A percentile compares a stretch with the other conserved stretches of the same genome.
These are phyloP conservation scores for Oscheius sp. DNA, from an alignment of 2,888 invertebrate genomes.

Conservation along the genomic window DNA sequence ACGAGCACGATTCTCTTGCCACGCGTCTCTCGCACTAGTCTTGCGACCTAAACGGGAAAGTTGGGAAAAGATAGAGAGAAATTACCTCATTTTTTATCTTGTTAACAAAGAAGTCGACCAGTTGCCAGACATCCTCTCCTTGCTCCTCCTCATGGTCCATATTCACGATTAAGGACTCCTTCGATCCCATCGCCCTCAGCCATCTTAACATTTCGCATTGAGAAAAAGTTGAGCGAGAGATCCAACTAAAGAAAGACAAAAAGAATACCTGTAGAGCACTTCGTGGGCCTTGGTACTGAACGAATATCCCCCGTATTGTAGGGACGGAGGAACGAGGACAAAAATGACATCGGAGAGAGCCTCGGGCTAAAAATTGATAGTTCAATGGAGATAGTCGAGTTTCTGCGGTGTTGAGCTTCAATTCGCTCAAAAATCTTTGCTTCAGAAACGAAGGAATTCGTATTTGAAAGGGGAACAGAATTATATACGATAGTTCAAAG, in stretches of 20 bases:
- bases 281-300: conserved; percentile 34
- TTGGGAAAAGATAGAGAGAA: neutral
- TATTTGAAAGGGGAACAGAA: too few relatives aligned
- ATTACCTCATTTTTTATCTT: conserved; percentile 8
- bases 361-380: conserved; percentile 40
- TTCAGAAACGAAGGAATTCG: too few relatives aligned
- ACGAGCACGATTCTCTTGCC: conserved; percentile 58
- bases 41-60: conserved; percentile 26
- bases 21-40: conserved; percentile 18
- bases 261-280: conserved; percentile 37
- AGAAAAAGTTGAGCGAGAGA: neutral
- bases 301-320: conserved; percentile 38
- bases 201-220: too few relatives aligned
- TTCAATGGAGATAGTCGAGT: too few relatives aligned
- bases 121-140: conserved; percentile 7
- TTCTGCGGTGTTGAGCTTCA: too few relatives aligned
- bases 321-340: conserved; percentile 59
- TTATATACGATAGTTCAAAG: too few relatives aligned
- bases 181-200: conserved; percentile 45
- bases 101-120: conserved; percentile 1
- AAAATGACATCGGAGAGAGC: conserved; percentile 52
- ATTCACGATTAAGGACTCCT: conserved; percentile 36
- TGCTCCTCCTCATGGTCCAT: neutral
- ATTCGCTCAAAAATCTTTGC: too few relatives aligned
- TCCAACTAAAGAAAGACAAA: neutral